These are phyloP conservation scores for Hemiprocne comata DNA, from an alignment of 2,113 vertebrate species.

Conservation along the genomic window DNA sequence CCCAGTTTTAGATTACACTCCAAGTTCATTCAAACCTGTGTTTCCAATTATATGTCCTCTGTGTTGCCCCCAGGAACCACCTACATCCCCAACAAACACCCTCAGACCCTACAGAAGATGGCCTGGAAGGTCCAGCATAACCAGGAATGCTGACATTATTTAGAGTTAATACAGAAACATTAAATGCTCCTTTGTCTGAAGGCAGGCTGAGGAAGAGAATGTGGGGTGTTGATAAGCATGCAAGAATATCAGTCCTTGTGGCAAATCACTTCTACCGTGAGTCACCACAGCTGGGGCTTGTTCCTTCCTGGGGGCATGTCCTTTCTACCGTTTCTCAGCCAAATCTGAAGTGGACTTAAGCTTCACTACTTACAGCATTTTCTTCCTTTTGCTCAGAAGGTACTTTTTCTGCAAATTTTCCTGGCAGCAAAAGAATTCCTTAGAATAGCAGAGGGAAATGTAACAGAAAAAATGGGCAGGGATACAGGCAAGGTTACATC, in stretches of 20 bases:
- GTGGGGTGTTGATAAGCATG: conserved; percentile 35
- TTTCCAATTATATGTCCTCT: not conserved
- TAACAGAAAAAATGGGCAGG: conserved; percentile 17
- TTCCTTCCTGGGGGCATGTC: conserved; percentile 47
- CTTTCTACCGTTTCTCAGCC: not conserved
- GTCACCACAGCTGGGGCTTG: not conserved
- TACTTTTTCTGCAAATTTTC: not conserved
- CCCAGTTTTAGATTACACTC: not conserved
- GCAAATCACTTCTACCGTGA: conserved; percentile 20
- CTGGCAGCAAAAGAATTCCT: conserved; percentile 20
- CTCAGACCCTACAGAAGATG: not conserved
- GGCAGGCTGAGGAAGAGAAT: conserved; percentile 39
- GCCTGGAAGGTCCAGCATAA: not conserved
- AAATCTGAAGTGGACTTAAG: not conserved
- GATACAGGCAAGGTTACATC: conserved; percentile 28
- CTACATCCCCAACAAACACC: not conserved
- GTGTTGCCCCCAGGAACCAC: not conserved
- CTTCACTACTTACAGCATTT: not conserved
- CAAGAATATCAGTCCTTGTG: not conserved
- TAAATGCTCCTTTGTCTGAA: conserved; percentile 33
- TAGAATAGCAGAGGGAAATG: conserved; percentile 11
- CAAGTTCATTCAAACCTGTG: not conserved
- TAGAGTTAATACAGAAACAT: not conserved
- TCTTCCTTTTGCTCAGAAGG: conserved; percentile 20
- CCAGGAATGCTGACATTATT: not conserved